These are phyloP conservation scores for Atethmia centrago DNA, from an alignment of 2,888 invertebrate genomes.

Conservation along the genomic window DNA sequence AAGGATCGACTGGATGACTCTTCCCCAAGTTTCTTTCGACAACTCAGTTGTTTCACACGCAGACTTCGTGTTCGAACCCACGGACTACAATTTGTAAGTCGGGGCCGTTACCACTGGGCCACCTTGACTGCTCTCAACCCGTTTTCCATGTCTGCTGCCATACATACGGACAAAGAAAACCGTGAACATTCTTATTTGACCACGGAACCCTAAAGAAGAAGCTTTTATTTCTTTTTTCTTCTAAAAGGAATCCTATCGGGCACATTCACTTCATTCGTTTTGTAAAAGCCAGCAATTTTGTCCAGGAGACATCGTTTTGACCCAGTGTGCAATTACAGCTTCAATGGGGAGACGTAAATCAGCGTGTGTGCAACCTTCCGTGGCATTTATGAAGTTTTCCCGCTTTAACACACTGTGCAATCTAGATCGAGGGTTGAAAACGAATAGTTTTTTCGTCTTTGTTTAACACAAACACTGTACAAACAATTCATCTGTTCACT, in stretches of 20 bases:
- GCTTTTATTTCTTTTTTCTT: constrained; percentile 55
- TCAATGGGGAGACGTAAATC: constrained; percentile 75
- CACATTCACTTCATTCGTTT: constrained; percentile 75
- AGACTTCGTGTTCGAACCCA: too few species aligned
- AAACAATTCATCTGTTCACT: constrained; percentile 14
- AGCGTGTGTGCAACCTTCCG: constrained; percentile 65
- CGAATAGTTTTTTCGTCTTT: neutral
- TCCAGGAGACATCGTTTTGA: constrained; percentile 73
- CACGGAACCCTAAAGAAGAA: constrained; percentile 25
- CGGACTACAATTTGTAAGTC: too few species aligned
- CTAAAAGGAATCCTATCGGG: constrained; percentile 71
- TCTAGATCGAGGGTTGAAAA: constrained; percentile 34
- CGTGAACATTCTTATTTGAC: too few species aligned
- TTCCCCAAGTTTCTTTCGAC: too few species aligned
- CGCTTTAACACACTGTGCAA: constrained; percentile 42
- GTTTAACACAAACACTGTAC: neutral
- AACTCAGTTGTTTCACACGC: too few species aligned
- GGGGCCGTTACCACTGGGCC: too few species aligned
- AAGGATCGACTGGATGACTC: too few species aligned
- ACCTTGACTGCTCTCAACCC: too few species aligned
- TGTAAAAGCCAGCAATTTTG: constrained; percentile 69
- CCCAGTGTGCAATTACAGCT: constrained; percentile 76
- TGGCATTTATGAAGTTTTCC: constrained; percentile 54
- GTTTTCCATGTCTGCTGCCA: too few species aligned
- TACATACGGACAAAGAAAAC: neutral